These are phyloP conservation scores for Pipistrellus pygmaeus DNA, from an alignment of 2,797 vertebrate genomes.

Conservation along the genomic window DNA sequence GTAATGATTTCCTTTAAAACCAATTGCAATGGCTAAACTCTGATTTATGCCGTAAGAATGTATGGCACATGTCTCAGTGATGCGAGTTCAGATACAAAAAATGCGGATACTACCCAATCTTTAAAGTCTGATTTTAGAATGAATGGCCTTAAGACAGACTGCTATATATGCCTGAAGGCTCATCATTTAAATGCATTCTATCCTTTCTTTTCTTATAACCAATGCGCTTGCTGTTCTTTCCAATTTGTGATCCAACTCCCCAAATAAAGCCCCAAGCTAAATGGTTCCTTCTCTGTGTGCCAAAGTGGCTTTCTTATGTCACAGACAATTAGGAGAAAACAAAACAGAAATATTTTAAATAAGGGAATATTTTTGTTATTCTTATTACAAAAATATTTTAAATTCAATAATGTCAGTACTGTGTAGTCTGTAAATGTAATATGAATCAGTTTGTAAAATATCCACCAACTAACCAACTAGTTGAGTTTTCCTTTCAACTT, in stretches of 20 bases:
- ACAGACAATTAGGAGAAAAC: not conserved
- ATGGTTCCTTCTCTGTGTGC: not conserved
- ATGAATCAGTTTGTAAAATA: not conserved
- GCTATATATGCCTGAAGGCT: not conserved
- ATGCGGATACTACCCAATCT: not conserved
- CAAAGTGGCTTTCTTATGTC: not conserved
- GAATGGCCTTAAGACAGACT: not conserved
- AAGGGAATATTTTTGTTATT: not conserved
- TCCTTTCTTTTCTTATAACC: not conserved
- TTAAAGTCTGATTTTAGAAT: constrained; percentile 11
- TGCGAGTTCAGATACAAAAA: not conserved
- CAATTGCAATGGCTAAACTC: not conserved
- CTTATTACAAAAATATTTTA: not conserved
- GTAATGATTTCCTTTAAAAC: constrained; percentile 60
- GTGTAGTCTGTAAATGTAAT: not conserved
- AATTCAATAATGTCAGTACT: not conserved
- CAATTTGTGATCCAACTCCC: not conserved
- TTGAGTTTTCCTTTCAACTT: not conserved
- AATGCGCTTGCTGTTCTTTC: not conserved
- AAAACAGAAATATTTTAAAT: not conserved
- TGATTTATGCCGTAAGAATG: not conserved
- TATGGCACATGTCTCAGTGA: not conserved
- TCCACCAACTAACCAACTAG: not conserved
- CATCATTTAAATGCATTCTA: not conserved
- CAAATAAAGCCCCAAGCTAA: not conserved